These are phyloP conservation scores for Halcyon malimbica DNA, from an alignment of 2,113 vertebrate genomes.

Conservation along the genomic window DNA sequence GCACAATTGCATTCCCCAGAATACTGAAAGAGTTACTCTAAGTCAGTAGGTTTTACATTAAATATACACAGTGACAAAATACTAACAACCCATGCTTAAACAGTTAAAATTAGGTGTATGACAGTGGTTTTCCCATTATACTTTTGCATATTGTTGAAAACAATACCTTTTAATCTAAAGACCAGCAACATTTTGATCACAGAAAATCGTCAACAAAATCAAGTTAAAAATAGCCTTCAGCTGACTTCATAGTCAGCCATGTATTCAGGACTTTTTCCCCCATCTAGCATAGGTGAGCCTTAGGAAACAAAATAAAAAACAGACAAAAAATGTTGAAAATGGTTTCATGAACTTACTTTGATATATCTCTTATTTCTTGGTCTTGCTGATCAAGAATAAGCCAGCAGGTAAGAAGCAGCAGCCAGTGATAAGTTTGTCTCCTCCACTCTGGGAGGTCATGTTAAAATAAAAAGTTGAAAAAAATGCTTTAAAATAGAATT, in stretches of 20 bases:
- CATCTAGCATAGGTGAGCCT: conserved; percentile 1
- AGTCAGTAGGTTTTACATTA: conserved; percentile 28
- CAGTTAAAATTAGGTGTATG: conserved; percentile 46
- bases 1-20: conserved; percentile 41
- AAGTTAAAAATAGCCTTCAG: background rate
- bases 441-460: background rate
- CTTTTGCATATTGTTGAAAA: conserved; percentile 63
- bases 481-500: conserved; percentile 59
- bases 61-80: conserved; percentile 7
- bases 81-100: conserved; percentile 7
- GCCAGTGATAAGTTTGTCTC: background rate
- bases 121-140: conserved; percentile 56
- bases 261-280: background rate
- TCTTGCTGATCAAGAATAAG: conserved; percentile 46
- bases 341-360: conserved; percentile 10
- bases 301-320: conserved; percentile 24
- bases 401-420: conserved; percentile 12
- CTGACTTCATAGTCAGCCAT: background rate
- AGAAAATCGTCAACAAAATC: background rate
- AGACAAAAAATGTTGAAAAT: conserved; percentile 20
- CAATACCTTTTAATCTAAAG: conserved; percentile 24
- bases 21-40: conserved; percentile 3
- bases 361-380: conserved; percentile 37
- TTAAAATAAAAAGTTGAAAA: conserved; percentile 57
- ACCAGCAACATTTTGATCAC: background rate